phyloP scores from a whole-genome alignment of 1,140 invertebrate genomes.

The Drosophila murphyi region DNA sequence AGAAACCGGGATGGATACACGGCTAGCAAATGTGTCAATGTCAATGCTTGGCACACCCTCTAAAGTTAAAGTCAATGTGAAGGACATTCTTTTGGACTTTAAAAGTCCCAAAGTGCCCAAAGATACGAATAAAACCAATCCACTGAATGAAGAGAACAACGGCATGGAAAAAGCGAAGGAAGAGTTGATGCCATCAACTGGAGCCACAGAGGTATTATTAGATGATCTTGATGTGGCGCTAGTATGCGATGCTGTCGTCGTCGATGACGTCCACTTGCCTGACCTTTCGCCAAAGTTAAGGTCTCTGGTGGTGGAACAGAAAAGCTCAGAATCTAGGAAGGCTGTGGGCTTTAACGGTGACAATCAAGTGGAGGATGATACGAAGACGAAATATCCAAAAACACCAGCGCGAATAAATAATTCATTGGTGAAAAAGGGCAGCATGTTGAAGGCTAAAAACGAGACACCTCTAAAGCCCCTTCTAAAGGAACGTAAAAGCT shows the following conservation, averaged over 20 bases:
- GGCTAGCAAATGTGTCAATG: neutral
- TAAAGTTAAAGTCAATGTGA: constrained; percentile 19
- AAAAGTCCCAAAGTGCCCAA: neutral
- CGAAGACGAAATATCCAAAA: constrained; percentile 62
- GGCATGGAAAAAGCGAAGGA: neutral
- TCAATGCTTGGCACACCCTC: neutral
- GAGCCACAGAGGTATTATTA: neutral
- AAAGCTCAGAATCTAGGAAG: constrained; percentile 19
- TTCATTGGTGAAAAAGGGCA: neutral
- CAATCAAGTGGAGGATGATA: neutral
- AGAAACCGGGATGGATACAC: neutral
- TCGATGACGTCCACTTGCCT: neutral
- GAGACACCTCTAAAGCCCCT: constrained; percentile 23
- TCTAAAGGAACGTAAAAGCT: constrained; percentile 51
- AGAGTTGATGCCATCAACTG: neutral
- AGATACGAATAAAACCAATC: neutral
- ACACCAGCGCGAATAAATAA: constrained; percentile 55
- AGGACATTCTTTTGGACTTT: neutral
- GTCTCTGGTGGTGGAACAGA: neutral
- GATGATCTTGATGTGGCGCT: neutral
- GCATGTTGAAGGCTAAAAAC: neutral
- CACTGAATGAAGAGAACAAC: neutral
- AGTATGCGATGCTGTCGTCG: neutral
- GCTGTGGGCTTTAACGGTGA: constrained; percentile 43
- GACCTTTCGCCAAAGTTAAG: constrained; percentile 5